Percentiles rank a stretch among this genome's conserved stretches.
Conservation (phyloP, 2,113 vertebrate species). For the Cnemophilus loriae region DNA sequence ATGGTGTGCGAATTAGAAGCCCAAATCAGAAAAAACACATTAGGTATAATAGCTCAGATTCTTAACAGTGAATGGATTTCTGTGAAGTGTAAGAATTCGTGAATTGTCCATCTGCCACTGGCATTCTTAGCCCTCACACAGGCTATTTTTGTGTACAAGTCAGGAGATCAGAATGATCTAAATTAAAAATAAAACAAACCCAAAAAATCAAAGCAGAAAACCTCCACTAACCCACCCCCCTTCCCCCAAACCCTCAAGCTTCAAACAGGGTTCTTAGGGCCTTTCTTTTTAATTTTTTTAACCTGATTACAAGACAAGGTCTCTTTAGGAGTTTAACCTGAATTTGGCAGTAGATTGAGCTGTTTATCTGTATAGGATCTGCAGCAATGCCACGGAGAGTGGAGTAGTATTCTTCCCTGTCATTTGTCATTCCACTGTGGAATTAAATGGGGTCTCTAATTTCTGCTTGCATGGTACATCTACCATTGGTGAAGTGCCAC, state of each 20-base stretch:
- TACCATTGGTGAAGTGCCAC: not conserved
- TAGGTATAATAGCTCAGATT: not conserved
- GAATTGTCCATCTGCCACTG: not conserved
- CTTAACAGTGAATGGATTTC: not conserved
- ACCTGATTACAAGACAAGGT: not conserved
- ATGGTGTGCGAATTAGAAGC: not conserved
- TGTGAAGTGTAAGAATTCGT: not conserved
- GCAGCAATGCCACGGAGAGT: not conserved
- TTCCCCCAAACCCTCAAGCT: not conserved
- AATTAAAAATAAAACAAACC: not conserved
- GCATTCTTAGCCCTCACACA: not conserved
- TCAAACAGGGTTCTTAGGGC: not conserved
- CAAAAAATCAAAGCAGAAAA: not conserved
- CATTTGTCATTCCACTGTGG: not conserved
- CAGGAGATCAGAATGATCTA: not conserved
- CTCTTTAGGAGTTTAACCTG: not conserved
- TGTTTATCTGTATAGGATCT: not conserved
- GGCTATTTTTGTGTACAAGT: not conserved
- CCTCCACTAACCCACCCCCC: not conserved
- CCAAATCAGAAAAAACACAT: not conserved
- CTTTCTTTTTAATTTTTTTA: not conserved
- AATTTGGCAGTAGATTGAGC: not conserved
- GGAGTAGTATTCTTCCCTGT: not conserved
- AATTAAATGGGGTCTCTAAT: not conserved
- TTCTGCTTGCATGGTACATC: not conserved